Percentiles rank a stretch among this genome's conserved stretches.
phyloP scores from a whole-genome alignment of 2,797 vertebrate species.

The Carcharodon carcharias region DNA sequence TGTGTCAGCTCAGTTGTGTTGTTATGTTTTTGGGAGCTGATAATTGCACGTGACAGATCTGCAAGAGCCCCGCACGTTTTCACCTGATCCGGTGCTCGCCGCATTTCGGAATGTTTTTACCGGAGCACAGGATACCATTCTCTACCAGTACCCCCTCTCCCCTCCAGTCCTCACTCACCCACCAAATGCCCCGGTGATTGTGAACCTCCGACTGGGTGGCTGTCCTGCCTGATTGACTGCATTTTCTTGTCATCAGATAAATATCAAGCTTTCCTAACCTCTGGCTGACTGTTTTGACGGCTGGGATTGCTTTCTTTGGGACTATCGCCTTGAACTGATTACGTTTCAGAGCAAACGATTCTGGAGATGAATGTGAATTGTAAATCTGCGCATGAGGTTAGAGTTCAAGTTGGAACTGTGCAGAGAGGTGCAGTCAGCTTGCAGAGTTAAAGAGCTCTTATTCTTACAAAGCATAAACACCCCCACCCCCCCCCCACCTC shows the following conservation, averaged over 20 bases:
- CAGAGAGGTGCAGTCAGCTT: not conserved
- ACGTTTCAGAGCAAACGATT: not conserved
- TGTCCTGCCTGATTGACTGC: not conserved
- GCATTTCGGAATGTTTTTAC: not conserved
- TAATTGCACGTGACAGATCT: not conserved
- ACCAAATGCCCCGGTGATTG: not conserved
- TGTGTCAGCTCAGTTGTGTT: not conserved
- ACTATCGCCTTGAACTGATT: not conserved
- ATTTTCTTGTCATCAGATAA: not conserved
- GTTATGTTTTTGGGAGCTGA: not conserved
- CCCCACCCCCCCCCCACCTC: too few species aligned
- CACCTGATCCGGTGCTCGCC: not conserved
- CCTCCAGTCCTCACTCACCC: not conserved
- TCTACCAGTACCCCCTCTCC: not conserved
- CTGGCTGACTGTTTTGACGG: not conserved
- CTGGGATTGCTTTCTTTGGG: not conserved
- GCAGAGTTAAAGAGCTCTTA: not conserved
- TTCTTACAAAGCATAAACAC: not conserved
- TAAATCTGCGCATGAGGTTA: not conserved
- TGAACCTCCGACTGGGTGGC: not conserved
- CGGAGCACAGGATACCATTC: not conserved
- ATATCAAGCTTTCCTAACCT: not conserved
- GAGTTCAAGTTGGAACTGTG: not conserved
- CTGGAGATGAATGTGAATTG: not conserved
- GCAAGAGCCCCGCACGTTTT: not conserved